A percentile compares a stretch with the other conserved stretches of the same genome.
phyloP scores from a whole-genome alignment of 30 jellyfish, hydroid and myxozoan genomes.

The Turritopsis rubra region DNA sequence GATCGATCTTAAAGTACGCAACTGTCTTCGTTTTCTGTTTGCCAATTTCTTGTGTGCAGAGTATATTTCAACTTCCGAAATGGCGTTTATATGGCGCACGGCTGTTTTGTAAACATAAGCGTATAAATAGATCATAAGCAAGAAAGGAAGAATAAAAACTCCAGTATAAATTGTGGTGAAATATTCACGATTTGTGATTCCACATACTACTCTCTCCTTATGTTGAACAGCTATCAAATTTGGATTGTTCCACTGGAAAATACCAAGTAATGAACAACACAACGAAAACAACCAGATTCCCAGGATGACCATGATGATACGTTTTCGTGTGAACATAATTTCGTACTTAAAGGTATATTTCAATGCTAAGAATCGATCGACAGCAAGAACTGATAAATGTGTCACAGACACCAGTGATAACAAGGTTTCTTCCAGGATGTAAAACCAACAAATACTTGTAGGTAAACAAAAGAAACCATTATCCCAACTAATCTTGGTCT shows the following conservation, averaged over 20 bases:
- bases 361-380: slow-evolving; percentile 26
- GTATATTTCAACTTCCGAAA: background rate
- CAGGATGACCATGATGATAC: slow-evolving; percentile 4
- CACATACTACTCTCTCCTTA: background rate
- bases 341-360: slow-evolving; percentile 4
- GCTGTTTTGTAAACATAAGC: slow-evolving; percentile 16
- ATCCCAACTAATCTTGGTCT: slow-evolving; percentile 14
- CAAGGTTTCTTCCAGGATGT: slow-evolving; percentile 6
- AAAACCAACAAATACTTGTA: slow-evolving; percentile 21
- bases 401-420: slow-evolving; percentile 22
- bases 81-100: slow-evolving; percentile 4
- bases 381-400: slow-evolving; percentile 23
- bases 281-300: slow-evolving; percentile 21
- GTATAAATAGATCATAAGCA: slow-evolving; percentile 3
- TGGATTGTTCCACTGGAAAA: slow-evolving; percentile 10
- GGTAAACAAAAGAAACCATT: slow-evolving; percentile 25
- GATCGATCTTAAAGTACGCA: slow-evolving; percentile 2
- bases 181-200: background rate
- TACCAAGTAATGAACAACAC: background rate
- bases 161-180: background rate
- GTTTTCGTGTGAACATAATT: background rate
- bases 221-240: background rate
- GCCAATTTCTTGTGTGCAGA: background rate
- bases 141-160: background rate
- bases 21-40: background rate